These are phyloP conservation scores for Dasypus novemcinctus DNA, from an alignment of 2,113 vertebrate species.

Conservation along the genomic window DNA sequence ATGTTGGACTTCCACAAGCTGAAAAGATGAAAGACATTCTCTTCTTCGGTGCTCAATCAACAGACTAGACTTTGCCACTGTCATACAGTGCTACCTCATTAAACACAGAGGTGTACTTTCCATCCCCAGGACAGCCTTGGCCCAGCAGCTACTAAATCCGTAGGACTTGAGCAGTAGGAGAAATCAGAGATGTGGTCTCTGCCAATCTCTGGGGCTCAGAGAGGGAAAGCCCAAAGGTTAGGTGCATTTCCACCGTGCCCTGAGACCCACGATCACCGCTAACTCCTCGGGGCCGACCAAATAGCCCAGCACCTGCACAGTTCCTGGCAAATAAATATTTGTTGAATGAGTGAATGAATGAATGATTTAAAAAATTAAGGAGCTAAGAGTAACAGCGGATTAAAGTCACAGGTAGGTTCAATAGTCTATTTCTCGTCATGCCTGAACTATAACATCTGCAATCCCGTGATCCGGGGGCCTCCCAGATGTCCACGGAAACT, in stretches of 20 bases:
- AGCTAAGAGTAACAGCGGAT: neutral
- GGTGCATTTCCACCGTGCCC: neutral
- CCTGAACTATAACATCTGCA: neutral
- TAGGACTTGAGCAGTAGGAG: neutral
- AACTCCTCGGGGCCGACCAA: neutral
- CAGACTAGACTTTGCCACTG: neutral
- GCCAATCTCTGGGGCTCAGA: neutral
- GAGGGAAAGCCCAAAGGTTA: neutral
- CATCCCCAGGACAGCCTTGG: neutral
- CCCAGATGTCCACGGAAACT: neutral
- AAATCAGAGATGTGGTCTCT: neutral
- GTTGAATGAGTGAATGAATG: neutral
- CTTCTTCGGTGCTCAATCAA: neutral
- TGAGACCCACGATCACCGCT: neutral
- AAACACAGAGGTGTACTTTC: neutral
- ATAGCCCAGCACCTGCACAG: neutral
- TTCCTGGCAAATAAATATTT: neutral
- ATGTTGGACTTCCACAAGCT: neutral
- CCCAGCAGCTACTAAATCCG: neutral
- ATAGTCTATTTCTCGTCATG: too few relatives aligned
- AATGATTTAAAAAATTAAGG: neutral
- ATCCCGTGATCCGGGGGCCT: accelerated
- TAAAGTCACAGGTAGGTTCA: neutral
- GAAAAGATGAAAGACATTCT: conserved; percentile 52
- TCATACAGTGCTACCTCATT: neutral